Conservation (phyloP, 2,797 vertebrate species). For the Gallinago stenura region DNA sequence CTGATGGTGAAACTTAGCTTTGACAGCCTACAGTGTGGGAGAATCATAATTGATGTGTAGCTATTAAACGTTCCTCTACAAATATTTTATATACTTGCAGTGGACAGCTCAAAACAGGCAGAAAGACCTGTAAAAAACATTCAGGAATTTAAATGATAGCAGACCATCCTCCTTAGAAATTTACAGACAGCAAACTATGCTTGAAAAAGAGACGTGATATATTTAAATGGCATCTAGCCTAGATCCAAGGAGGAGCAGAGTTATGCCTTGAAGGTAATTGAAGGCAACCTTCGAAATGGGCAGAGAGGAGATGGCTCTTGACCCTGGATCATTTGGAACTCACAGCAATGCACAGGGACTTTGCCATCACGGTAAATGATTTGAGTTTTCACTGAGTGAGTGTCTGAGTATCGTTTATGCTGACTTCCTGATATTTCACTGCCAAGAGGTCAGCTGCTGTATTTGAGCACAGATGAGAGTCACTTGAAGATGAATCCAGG, state of each 20-base stretch:
- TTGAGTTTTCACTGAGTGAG: conserved; percentile 70
- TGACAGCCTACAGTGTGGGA: not conserved
- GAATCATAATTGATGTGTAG: not conserved
- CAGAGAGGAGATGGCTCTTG: conserved; percentile 48
- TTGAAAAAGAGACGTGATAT: not conserved
- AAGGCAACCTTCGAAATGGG: conserved; percentile 58
- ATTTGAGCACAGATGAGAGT: conserved; percentile 66
- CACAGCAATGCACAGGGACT: conserved; percentile 49
- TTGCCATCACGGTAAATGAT: conserved; percentile 43
- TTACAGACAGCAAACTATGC: not conserved
- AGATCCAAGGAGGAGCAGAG: conserved; percentile 17
- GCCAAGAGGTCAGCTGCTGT: conserved; percentile 63
- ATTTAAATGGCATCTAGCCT: conserved; percentile 40
- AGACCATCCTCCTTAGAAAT: not conserved
- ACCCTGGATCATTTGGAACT: conserved; percentile 56
- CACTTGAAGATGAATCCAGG: conserved; percentile 44
- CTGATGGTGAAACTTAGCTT: not conserved
- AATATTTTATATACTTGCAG: not conserved
- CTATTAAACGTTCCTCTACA: not conserved
- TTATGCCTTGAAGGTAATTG: conserved; percentile 38
- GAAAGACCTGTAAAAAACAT: not conserved
- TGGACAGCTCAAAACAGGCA: not conserved
- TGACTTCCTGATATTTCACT: conserved; percentile 51
- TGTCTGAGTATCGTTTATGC: conserved; percentile 44
- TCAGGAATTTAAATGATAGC: not conserved